phyloP scores from a whole-genome alignment of 2,113 vertebrate genomes.

The Sceloporus undulatus region DNA sequence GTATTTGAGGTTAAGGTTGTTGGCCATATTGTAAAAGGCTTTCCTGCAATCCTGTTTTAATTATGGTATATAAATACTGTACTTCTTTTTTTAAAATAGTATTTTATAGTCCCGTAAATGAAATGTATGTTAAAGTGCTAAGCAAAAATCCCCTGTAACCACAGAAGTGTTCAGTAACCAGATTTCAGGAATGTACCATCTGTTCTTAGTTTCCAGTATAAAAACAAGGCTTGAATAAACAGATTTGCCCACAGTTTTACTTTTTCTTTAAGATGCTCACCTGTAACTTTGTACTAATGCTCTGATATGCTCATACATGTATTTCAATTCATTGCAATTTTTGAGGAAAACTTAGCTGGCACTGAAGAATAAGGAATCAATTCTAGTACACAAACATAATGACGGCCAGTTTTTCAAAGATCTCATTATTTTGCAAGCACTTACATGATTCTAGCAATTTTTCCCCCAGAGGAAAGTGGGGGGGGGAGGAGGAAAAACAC shows the following conservation, averaged over 20 bases:
- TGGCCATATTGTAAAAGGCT: slow-evolving; percentile 69
- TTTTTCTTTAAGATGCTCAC: slow-evolving; percentile 74
- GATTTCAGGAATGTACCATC: slow-evolving; percentile 78
- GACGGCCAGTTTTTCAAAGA: slow-evolving; percentile 72
- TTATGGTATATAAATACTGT: slow-evolving; percentile 81
- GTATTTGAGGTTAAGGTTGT: slow-evolving; percentile 74
- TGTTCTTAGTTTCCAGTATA: slow-evolving; percentile 80
- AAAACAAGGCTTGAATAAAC: slow-evolving; percentile 69
- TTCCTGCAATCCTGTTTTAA: slow-evolving; percentile 78
- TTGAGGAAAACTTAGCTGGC: slow-evolving; percentile 74
- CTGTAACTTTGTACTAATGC: slow-evolving; percentile 76
- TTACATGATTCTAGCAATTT: slow-evolving; percentile 72
- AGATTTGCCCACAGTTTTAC: slow-evolving; percentile 69
- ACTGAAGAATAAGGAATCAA: slow-evolving; percentile 73
- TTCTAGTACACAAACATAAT: slow-evolving; percentile 70
- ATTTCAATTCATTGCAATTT: slow-evolving; percentile 77
- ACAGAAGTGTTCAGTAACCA: slow-evolving; percentile 84
- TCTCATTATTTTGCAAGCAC: slow-evolving; percentile 67
- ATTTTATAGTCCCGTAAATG: slow-evolving; percentile 82
- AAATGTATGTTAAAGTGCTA: slow-evolving; percentile 80
- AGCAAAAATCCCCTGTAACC: slow-evolving; percentile 77
- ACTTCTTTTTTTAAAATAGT: slow-evolving; percentile 78
- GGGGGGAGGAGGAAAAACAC: not conserved
- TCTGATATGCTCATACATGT: slow-evolving; percentile 74
- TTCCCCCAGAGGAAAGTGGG: slow-evolving; percentile 19